Evolutionary conservation across 2,888 invertebrate species (phyloP), one percentile per base, ranked within the genome.

Genomic region (Chesias legatella): DNA sequence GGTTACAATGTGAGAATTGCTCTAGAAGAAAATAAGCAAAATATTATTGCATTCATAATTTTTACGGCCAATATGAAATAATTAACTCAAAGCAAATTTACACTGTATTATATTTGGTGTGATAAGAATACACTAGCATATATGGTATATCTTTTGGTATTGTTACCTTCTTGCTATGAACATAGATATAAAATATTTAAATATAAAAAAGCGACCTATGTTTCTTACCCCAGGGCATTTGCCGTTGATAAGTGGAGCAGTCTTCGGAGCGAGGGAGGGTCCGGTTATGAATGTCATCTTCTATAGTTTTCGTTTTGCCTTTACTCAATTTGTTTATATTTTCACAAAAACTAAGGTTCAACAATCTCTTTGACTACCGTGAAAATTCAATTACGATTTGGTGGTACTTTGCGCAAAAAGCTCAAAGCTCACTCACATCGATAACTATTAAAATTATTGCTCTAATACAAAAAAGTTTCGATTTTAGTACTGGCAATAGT

Each of bases 281-380:
- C 22, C 22, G 7, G 33, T 36, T 29, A 40, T 26, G 22, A 40
- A 40, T 35, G 39, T 44, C 44, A 44, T 44, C 11, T 10, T 34
- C 24, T 17, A n/a, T n/a, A n/a, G 13, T 5, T 17, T 17, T n/a
- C 23, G 6, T 6, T 20, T 6, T 36, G 25, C 5, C 7, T 11
- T 31, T 10, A 11, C 5, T 28, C 8, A 7, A 10, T 27, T 28
- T 22, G 3, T 11, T 23, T 35, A 8, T 2, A 8, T 7, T 22
- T 22, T 6, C 23, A 29, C 28, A 23, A 35, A 10, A 6, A 13
- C 23, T 22, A 26, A 17, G 1, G 2, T n/a, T 10, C 8, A 21
- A 9, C 1, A 10, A 21, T 5, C 9, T 10, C 21, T 20, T 20
- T 9, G 20, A 23, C 10, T 46, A 58, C 8, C 6, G 6, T 4